These are phyloP conservation scores for Oophaga pumilio DNA, from an alignment of 2,113 vertebrate species.

Conservation along the genomic window DNA sequence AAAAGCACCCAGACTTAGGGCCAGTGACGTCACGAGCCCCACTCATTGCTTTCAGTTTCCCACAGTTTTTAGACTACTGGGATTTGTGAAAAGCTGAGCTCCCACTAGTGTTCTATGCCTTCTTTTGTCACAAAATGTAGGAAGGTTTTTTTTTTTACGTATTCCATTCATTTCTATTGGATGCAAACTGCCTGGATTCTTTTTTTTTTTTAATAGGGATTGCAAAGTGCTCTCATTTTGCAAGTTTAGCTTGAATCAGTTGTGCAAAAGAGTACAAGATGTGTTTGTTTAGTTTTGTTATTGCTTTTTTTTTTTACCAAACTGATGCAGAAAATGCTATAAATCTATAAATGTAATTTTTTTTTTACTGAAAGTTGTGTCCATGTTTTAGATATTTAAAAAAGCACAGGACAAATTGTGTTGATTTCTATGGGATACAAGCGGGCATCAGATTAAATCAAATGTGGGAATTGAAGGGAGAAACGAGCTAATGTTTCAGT, in stretches of 20 bases:
- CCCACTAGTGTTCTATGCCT: background rate
- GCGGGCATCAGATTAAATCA: background rate
- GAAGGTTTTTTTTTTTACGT: background rate
- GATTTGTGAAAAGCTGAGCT: background rate
- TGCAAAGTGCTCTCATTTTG: background rate
- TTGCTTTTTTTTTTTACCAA: too few species aligned
- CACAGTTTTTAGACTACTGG: background rate
- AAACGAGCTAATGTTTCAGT: background rate
- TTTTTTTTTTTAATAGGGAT: background rate
- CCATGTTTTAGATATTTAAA: too few species aligned
- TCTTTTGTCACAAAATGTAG: background rate
- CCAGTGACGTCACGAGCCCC: constrained; percentile 31
- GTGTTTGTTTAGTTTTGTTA: too few species aligned
- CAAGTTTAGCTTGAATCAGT: background rate
- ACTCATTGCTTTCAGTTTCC: background rate
- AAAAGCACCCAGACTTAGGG: background rate
- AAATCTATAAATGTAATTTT: too few species aligned
- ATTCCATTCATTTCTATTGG: too few species aligned
- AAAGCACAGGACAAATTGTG: too few species aligned
- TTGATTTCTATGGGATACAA: background rate
- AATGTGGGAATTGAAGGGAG: background rate
- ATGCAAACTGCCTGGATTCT: too few species aligned
- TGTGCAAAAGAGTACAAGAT: background rate
- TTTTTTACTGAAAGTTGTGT: too few species aligned
- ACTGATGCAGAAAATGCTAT: background rate